Evolutionary conservation across 2,797 vertebrate genomes (phyloP).

Genomic region (Lutjanus argentimaculatus): DNA sequence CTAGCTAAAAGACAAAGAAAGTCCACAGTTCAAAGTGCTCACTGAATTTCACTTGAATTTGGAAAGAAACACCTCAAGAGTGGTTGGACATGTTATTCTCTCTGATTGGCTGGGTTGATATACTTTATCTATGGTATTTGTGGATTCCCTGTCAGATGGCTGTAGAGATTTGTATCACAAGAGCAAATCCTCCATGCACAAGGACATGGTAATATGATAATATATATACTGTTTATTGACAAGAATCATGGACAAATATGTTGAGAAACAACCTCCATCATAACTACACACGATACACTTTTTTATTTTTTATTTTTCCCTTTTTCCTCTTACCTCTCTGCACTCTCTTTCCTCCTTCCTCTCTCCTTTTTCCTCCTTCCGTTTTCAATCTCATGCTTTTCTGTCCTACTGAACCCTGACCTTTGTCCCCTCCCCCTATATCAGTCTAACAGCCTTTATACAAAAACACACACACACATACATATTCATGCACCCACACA

Average conservation of each 20-base stretch:
- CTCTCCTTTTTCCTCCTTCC: background rate
- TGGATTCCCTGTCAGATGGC: background rate
- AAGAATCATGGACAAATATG: background rate
- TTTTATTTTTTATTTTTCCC: too few species aligned
- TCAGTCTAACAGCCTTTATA: background rate
- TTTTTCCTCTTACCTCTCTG: background rate
- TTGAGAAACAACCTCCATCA: background rate
- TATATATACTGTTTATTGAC: background rate
- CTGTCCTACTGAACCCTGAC: conserved; percentile 56
- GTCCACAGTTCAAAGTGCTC: background rate
- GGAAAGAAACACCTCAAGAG: too few species aligned
- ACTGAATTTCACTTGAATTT: background rate
- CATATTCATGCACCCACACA: background rate
- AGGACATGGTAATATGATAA: background rate
- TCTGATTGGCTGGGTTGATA: background rate
- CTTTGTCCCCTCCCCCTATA: conserved; percentile 33
- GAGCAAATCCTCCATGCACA: background rate
- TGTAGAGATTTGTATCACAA: background rate
- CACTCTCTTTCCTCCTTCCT: background rate
- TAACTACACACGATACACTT: background rate
- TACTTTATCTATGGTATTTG: background rate
- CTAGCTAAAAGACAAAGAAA: background rate
- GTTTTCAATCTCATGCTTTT: conserved; percentile 10
- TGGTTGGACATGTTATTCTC: background rate
- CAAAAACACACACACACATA: conserved; percentile 5